Base-by-base conservation (phyloP, 2,113 vertebrate genomes). In the Apteryx mantelli region DNA sequence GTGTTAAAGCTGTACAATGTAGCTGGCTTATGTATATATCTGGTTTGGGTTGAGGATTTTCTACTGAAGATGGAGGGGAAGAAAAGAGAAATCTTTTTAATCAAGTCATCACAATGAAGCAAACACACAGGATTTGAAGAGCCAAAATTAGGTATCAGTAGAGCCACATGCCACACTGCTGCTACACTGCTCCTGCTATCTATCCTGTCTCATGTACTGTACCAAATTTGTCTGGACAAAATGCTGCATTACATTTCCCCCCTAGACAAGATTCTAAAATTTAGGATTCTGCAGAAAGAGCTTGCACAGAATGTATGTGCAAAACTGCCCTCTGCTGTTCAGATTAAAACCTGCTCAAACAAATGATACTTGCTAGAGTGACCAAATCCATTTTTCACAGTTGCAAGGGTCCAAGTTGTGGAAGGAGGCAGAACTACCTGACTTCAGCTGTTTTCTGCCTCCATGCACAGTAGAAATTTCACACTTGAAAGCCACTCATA, bases 241-340 rank as follows among this genome's bases (percentile, higher is more conserved):
- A 95, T 86, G 65, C 96, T 97, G 97, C 89, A 95, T 79, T 96
- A 82, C 93, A 94, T 90, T 79, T 91, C 76, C 38, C 32, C 58
- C 73, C 42, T 50, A 88, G 53, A 50, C 26, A 60, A 95, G 63
- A 78, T 15, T 69, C 32, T 89, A 28, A 94, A 92, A 82, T 46
- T 6, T 1, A 30, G 73, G 76, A 69, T 84, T 92, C 94, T 88
- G 85, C 88, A 88, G 76, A 34, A 70, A 16, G 46, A 93, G 64
- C 5, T 60, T 52, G 63, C 79, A 91, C 50, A 83, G 69, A 82
- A 91, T 1, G 1, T 7, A n/a, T 25, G 95, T 78, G 56, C 96
- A 84, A 50, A 89, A 60, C 93, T 91, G 96, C 97, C 97, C 96
- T 91, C 97, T 97, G 94, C 95, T 94, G 97, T 94, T 97, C 12